Percentiles rank a stretch among this genome's conserved stretches.
Conservation (phyloP, 2,888 invertebrate species). For the Pristionchus maxplancki region DNA sequence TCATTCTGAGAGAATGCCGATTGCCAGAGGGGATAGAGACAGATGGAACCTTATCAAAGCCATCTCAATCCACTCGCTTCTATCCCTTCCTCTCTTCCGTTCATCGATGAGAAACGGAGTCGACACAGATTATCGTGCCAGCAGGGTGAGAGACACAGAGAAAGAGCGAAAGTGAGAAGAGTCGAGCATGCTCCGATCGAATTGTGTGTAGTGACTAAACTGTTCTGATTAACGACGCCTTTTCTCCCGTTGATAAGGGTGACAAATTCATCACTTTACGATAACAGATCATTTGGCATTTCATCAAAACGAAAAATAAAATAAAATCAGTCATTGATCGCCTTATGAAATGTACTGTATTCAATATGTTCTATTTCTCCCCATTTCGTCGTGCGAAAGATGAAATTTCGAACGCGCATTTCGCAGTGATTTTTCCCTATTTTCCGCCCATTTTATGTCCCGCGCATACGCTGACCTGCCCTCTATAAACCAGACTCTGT, state of each 20-base stretch:
- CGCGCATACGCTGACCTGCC: not conserved
- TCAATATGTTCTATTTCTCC: not conserved
- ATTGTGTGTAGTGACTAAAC: not conserved
- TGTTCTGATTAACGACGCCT: not conserved
- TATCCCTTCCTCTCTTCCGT: not conserved
- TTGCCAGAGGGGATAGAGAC: not conserved
- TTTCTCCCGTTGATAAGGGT: not conserved
- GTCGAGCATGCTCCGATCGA: slow-evolving; percentile 15
- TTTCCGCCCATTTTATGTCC: not conserved
- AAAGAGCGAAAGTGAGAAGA: slow-evolving; percentile 17
- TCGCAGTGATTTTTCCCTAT: not conserved
- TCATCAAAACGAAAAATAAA: not conserved
- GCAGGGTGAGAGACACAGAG: slow-evolving; percentile 2
- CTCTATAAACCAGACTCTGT: not conserved
- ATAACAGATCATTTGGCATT: not conserved
- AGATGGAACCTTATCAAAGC: slow-evolving; percentile 1
- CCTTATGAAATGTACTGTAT: too few relatives aligned
- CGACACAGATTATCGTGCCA: not conserved
- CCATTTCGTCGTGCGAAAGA: not conserved
- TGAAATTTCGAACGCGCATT: not conserved
- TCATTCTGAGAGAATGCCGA: not conserved
- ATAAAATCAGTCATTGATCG: not conserved
- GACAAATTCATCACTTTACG: not conserved
- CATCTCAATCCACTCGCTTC: not conserved
- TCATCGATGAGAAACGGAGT: slow-evolving; percentile 24